Conservation (phyloP, 2,113 vertebrate species). For the Leucosticte australis region DNA sequence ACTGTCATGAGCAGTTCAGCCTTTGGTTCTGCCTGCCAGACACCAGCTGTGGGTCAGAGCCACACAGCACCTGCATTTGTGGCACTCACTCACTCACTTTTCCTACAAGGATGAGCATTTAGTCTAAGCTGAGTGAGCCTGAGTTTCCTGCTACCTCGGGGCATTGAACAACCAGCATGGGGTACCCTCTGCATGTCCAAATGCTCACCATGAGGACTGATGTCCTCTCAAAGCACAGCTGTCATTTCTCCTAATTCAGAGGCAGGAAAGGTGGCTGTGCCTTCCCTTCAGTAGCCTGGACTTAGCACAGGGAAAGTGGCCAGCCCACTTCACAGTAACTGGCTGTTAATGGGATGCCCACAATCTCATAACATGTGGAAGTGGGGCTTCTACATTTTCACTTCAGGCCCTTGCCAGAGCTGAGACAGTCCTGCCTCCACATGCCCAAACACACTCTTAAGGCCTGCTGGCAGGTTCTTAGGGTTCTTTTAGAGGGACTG, state of each 20-base stretch:
- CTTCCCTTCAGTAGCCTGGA: not conserved
- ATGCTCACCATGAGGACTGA: not conserved
- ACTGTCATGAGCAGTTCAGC: not conserved
- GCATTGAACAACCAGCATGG: not conserved
- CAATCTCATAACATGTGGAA: rapidly evolving
- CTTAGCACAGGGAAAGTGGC: not conserved
- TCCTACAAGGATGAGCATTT: not conserved
- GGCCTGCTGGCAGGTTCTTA: not conserved
- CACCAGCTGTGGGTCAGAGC: not conserved
- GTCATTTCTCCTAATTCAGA: not conserved
- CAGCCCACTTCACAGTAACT: not conserved
- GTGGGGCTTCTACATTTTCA: not conserved
- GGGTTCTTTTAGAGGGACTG: not conserved
- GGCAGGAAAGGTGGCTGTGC: not conserved
- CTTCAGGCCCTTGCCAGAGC: not conserved
- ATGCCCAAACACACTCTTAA: not conserved
- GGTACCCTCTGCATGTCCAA: rapidly evolving
- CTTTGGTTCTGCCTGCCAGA: not conserved
- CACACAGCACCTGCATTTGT: not conserved
- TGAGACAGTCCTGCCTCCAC: rapidly evolving
- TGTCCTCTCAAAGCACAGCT: not conserved
- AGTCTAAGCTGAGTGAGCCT: not conserved
- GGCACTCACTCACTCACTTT: not conserved
- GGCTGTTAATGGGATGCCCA: not conserved
- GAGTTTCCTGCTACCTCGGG: not conserved